Percentiles rank a stretch among this genome's conserved stretches.
Evolutionary conservation across 2,797 vertebrate species (phyloP).

Genomic region (Ctenochaetus hawaiiensis): DNA sequence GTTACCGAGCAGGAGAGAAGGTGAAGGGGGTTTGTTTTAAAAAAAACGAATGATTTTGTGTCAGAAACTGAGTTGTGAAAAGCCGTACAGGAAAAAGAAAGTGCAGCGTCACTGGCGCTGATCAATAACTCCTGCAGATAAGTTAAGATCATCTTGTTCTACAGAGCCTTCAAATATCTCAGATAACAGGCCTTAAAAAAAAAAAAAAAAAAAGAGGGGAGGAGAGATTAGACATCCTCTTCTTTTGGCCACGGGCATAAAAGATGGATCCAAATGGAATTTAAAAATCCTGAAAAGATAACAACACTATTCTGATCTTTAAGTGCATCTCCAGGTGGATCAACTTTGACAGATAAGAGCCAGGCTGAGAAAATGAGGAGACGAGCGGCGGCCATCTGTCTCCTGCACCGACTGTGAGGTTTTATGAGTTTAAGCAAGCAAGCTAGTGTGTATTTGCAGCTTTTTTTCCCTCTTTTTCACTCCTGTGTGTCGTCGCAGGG

Average conservation of each 20-base stretch:
- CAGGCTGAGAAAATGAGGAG: background rate
- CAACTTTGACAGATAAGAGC: slow-evolving; percentile 30
- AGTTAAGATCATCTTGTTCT: slow-evolving; percentile 19
- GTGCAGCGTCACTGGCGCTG: background rate
- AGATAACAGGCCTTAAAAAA: slow-evolving; percentile 6
- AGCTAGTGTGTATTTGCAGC: background rate
- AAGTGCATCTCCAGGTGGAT: slow-evolving; percentile 30
- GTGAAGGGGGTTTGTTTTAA: background rate
- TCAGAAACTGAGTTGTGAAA: background rate
- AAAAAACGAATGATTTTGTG: background rate
- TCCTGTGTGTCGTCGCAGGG: background rate
- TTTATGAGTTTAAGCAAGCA: too few relatives aligned
- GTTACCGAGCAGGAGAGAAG: background rate
- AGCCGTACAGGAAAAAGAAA: background rate
- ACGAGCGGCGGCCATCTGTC: background rate
- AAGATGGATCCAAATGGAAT: background rate
- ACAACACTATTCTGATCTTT: slow-evolving; percentile 29
- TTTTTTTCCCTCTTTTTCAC: background rate
- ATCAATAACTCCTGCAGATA: slow-evolving; percentile 22
- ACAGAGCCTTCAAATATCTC: slow-evolving; percentile 7
- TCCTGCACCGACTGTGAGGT: background rate
- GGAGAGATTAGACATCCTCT: slow-evolving; percentile 3
- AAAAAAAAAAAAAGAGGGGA: background rate
- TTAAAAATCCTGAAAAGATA: slow-evolving; percentile 29
- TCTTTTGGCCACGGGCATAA: slow-evolving; percentile 4